phyloP scores from a whole-genome alignment of 2,888 invertebrate genomes.

The Eilema sororculum region DNA sequence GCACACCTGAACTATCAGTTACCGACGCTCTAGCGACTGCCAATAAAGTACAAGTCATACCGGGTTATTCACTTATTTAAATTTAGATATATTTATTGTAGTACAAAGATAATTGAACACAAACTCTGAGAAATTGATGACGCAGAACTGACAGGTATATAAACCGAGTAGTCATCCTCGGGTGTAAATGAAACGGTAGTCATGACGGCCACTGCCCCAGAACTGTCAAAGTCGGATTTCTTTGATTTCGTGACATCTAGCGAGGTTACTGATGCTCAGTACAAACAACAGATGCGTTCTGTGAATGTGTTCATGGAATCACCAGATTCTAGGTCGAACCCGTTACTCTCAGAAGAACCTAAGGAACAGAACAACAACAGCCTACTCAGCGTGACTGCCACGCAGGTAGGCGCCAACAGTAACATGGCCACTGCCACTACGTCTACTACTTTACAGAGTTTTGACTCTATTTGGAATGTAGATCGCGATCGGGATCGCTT shows the following conservation, averaged over 20 bases:
- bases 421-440: constrained; percentile 75
- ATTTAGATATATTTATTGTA: constrained; percentile 82
- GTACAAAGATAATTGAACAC: constrained; percentile 76
- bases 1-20: constrained; percentile 75
- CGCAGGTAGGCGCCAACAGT: constrained; percentile 64
- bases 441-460: constrained; percentile 83
- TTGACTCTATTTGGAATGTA: constrained; percentile 89
- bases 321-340: constrained; percentile 83
- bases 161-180: constrained; percentile 74
- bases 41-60: constrained; percentile 86
- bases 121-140: constrained; percentile 65
- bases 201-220: constrained; percentile 94
- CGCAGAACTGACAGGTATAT: constrained; percentile 64
- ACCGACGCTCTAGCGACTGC: constrained; percentile 85
- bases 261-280: constrained; percentile 90
- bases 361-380: constrained; percentile 89
- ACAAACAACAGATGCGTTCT: constrained; percentile 90
- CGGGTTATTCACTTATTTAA: constrained; percentile 82
- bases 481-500: constrained; percentile 91
- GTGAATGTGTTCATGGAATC: constrained; percentile 90
- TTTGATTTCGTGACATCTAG: constrained; percentile 96
- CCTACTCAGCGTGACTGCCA: constrained; percentile 73
- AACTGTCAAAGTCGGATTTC: constrained; percentile 95
- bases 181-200: constrained; percentile 90
- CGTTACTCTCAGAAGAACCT: constrained; percentile 83